Evolutionary conservation across 2,797 vertebrate species (phyloP).

Genomic region (Numenius phaeopus): DNA sequence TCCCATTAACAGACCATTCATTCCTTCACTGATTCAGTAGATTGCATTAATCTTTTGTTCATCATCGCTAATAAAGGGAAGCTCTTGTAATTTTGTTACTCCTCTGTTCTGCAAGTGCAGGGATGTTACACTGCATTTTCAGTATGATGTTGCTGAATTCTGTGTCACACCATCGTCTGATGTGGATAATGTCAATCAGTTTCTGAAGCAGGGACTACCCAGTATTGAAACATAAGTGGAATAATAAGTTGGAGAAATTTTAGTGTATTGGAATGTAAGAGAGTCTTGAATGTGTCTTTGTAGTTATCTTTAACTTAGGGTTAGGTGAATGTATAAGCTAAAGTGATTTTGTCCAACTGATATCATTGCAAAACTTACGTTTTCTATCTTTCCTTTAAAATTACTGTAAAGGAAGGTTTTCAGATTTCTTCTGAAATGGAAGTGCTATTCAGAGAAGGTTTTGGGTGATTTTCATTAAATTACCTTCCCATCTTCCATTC

Average conservation of each 20-base stretch:
- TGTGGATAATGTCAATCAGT: neutral
- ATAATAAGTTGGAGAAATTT: neutral
- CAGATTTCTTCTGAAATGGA: neutral
- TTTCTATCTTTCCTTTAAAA: neutral
- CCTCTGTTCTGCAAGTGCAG: slow-evolving; percentile 4
- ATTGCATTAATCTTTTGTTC: slow-evolving; percentile 40
- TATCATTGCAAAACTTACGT: neutral
- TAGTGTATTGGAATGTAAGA: neutral
- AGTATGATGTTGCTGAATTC: neutral
- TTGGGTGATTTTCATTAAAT: neutral
- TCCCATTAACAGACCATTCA: neutral
- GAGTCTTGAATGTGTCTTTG: neutral
- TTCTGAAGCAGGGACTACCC: neutral
- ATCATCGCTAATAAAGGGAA: neutral
- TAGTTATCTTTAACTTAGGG: neutral
- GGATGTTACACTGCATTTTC: neutral
- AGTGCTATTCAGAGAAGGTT: neutral
- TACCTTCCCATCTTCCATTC: neutral
- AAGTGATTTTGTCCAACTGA: neutral
- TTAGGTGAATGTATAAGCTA: neutral
- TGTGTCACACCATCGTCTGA: neutral
- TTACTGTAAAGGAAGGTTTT: neutral
- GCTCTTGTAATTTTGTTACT: slow-evolving; percentile 7
- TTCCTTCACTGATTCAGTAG: neutral
- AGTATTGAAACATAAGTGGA: neutral